Conservation (phyloP, 2,113 vertebrate genomes). For the Hemibagrus wyckioides region DNA sequence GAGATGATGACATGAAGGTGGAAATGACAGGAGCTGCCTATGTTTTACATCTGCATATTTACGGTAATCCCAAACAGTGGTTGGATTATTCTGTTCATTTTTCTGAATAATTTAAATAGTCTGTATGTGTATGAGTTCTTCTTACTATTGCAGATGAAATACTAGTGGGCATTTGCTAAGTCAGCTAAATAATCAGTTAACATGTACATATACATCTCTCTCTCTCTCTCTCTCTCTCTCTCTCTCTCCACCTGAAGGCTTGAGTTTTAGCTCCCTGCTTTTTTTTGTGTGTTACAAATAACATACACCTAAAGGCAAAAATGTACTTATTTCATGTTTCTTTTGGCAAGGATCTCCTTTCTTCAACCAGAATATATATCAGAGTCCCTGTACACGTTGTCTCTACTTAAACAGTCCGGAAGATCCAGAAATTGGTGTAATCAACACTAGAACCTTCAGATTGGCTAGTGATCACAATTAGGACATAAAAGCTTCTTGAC, state of each 20-base stretch:
- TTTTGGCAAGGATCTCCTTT: background rate
- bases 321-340: background rate
- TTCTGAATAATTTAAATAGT: background rate
- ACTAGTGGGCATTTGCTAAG: background rate
- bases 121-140: background rate
- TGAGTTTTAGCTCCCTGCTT: background rate
- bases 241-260: background rate
- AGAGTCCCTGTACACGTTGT: background rate
- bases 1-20: background rate
- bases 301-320: background rate
- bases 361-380: background rate
- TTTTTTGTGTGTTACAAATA: background rate
- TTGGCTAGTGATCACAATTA: background rate
- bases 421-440: background rate
- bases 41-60: background rate
- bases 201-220: background rate
- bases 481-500: no score
- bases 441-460: background rate
- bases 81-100: background rate
- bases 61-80: no score
- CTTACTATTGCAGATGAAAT: background rate
- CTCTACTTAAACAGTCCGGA: background rate
- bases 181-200: background rate
- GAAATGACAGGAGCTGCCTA: background rate
- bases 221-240: background rate